These are phyloP conservation scores for Leptinotarsa defecta DNA, from an alignment of 1,140 invertebrate genomes.

Conservation along the genomic window DNA sequence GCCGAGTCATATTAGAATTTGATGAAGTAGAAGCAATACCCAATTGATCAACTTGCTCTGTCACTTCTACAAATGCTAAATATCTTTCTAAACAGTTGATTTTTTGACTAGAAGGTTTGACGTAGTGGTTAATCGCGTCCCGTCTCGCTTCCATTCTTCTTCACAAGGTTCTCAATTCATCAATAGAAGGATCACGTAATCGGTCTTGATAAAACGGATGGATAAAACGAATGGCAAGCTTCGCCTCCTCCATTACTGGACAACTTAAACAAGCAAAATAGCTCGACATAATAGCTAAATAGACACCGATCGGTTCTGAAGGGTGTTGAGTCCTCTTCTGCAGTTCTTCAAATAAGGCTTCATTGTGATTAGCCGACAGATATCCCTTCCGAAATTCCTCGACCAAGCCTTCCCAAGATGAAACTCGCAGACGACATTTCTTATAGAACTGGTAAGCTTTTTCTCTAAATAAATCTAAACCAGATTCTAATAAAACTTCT, in stretches of 20 bases:
- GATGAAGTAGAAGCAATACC: neutral
- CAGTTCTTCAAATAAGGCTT: constrained; percentile 35
- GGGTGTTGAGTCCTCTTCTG: constrained; percentile 28
- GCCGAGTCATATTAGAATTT: neutral
- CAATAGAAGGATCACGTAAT: constrained; percentile 15
- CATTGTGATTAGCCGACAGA: constrained; percentile 33
- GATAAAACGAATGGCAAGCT: constrained; percentile 26
- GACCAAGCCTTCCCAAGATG: constrained; percentile 32
- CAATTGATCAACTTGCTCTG: constrained; percentile 1
- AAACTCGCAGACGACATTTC: constrained; percentile 28
- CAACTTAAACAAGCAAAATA: constrained; percentile 27
- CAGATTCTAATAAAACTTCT: constrained; percentile 26
- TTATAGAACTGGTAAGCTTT: constrained; percentile 36
- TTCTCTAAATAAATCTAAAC: constrained; percentile 29
- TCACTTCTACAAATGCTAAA: neutral
- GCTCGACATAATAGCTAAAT: constrained; percentile 28
- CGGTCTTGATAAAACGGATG: constrained; percentile 33
- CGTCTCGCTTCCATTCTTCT: constrained; percentile 21
- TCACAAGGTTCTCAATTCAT: constrained; percentile 21
- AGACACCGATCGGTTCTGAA: constrained; percentile 30
- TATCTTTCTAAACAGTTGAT: neutral
- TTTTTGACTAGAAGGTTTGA: neutral
- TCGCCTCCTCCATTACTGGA: constrained; percentile 20
- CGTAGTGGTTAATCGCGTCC: constrained; percentile 8
- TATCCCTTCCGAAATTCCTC: constrained; percentile 34